These are phyloP conservation scores for Syngnathus typhle DNA, from an alignment of 2,113 vertebrate genomes.

Conservation along the genomic window DNA sequence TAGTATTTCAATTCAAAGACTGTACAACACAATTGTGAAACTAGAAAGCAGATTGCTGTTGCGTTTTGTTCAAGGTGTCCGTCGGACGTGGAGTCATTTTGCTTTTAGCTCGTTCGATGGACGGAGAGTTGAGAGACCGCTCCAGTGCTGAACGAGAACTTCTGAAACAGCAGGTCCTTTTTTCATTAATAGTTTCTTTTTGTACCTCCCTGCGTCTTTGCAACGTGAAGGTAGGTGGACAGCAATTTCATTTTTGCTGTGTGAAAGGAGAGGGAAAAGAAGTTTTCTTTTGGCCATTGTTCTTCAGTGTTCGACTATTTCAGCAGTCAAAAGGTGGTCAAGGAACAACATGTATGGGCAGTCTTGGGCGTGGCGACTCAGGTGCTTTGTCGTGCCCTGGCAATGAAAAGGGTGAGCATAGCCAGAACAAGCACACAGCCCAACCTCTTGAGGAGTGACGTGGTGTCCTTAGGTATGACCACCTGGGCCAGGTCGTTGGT, in stretches of 20 bases:
- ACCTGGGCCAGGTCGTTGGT: slow-evolving; percentile 94
- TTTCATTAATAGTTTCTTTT: not conserved
- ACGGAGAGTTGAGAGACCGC: slow-evolving; percentile 28
- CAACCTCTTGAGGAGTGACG: slow-evolving; percentile 81
- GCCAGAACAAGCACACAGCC: slow-evolving; percentile 71
- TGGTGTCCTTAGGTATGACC: slow-evolving; percentile 87
- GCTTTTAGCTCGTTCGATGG: slow-evolving; percentile 6
- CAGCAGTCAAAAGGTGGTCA: slow-evolving; percentile 28
- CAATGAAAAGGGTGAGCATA: slow-evolving; percentile 72
- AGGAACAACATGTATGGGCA: not conserved
- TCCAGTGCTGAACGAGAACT: not conserved
- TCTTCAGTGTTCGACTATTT: slow-evolving; percentile 58
- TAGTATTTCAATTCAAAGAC: slow-evolving; percentile 23
- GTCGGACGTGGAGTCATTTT: not conserved
- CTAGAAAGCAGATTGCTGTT: slow-evolving; percentile 13
- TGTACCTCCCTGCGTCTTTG: not conserved
- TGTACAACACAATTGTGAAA: slow-evolving; percentile 15
- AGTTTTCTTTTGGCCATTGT: slow-evolving; percentile 7
- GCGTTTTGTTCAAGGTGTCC: too few relatives aligned
- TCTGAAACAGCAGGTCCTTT: slow-evolving; percentile 12
- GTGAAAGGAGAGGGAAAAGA: not conserved
- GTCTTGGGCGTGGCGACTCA: slow-evolving; percentile 23
- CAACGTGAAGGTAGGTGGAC: not conserved
- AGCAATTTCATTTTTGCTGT: not conserved
- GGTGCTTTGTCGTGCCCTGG: slow-evolving; percentile 22